Evolutionary conservation across 2,888 invertebrate genomes (phyloP), one percentile per base, ranked within the genome.

Genomic region (Rutpela maculata): DNA sequence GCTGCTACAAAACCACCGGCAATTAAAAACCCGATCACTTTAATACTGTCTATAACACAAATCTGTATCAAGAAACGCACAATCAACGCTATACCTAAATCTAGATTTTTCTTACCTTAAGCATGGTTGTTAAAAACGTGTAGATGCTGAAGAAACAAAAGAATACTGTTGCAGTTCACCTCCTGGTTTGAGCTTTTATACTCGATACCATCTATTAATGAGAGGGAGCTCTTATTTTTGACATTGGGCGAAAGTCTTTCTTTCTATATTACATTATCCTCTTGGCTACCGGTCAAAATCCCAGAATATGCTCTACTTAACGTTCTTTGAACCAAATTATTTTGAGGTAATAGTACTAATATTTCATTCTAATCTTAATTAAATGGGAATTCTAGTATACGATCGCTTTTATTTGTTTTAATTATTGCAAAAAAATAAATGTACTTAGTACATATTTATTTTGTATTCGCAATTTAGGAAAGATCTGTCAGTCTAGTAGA

Each of bases 241-340:
- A 78, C 75, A 80, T 78, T 80, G 77, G 76, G 81, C 81, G 81
- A 81, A 81, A 81, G 81, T 80, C 73, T 69, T 65, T 79, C 79
- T 79, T 77, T 79, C 77, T 79, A 76, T 75, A 50, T 55, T 63
- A 56, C 50, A 67, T 50, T 67, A 67, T 69, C 63, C 69, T 68
- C 74, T 68, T 68, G 7, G 38, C n/a, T 66, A 65, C 19, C 67
- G 56, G 5, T 26, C 35, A 38, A 74, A 74, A 73, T 77, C 75
- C 77, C 78, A 67, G 71, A 80, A 68, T 76, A 74, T 76, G 80
- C 74, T 75, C 78, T 43, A 80, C 75, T 78, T 80, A 77, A 55
- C 75, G 77, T 78, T 77, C 75, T 69, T 80, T 80, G 77, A 80
- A 80, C 78, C 70, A 78, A 73, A 77, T 75, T 71, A 72, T 70